These are phyloP conservation scores for Antennarius striatus DNA, from an alignment of 2,113 vertebrate species.

Conservation along the genomic window DNA sequence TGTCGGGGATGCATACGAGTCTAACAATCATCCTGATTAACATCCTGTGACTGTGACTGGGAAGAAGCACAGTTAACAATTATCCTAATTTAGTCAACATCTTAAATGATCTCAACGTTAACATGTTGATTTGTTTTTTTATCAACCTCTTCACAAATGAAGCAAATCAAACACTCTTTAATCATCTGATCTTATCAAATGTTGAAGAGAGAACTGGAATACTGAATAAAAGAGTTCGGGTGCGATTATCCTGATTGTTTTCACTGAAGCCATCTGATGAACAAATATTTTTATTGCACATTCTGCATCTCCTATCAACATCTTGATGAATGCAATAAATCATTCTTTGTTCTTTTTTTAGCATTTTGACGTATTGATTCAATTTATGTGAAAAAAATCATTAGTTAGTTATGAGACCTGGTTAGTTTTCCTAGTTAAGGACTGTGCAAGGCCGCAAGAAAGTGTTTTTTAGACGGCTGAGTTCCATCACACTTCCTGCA, in stretches of 20 bases:
- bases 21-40: slow-evolving; percentile 27
- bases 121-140: background rate
- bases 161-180: slow-evolving; percentile 8
- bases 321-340: background rate
- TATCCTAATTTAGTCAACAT: slow-evolving; percentile 4
- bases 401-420: background rate
- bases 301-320: slow-evolving; percentile 27
- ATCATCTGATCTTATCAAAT: slow-evolving; percentile 19
- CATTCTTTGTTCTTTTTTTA: too few relatives aligned
- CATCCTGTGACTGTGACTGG: background rate
- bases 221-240: slow-evolving; percentile 34
- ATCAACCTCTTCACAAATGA: background rate
- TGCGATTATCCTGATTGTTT: slow-evolving; percentile 55
- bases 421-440: slow-evolving; percentile 9
- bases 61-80: background rate
- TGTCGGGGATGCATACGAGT: background rate
- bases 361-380: too few relatives aligned
- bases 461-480: background rate
- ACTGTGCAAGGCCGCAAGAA: slow-evolving; percentile 1
- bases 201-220: slow-evolving; percentile 24
- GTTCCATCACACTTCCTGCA: background rate
- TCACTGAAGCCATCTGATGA: slow-evolving; percentile 37
- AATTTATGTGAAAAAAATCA: too few relatives aligned
- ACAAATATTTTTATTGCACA: slow-evolving; percentile 48
- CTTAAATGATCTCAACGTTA: slow-evolving; percentile 4